Evolutionary conservation across 2,888 invertebrate species (phyloP).

Genomic region (Rhagonycha fulva): DNA sequence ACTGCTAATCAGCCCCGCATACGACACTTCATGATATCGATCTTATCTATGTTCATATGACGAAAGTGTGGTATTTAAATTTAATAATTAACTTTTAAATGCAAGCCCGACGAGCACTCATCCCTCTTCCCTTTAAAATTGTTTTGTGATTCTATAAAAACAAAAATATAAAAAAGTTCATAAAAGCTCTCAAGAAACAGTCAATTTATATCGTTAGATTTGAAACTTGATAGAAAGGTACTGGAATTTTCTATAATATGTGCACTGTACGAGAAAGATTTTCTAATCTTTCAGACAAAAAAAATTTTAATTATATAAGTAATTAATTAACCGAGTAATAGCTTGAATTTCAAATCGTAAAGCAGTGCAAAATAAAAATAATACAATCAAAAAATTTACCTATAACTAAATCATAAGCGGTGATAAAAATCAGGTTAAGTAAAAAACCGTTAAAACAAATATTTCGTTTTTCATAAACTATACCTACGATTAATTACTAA

Average conservation of each 20-base stretch:
- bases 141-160: background rate
- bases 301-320: no score
- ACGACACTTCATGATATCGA: conserved; percentile 52
- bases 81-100: conserved; percentile 23
- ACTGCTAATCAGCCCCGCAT: conserved; percentile 50
- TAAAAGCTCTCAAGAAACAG: background rate
- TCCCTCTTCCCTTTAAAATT: background rate
- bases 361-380: background rate
- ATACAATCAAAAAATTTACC: background rate
- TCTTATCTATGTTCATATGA: conserved; percentile 44
- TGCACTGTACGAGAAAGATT: no score
- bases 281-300: background rate
- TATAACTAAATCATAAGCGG: no score
- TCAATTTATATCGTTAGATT: background rate
- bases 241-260: background rate
- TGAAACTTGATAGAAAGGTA: background rate
- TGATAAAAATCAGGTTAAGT: background rate
- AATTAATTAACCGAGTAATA: background rate
- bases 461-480: no score
- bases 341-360: background rate
- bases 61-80: conserved; percentile 16
- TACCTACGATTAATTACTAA: no score
- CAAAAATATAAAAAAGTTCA: background rate
- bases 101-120: background rate
- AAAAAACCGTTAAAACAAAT: background rate